A percentile compares a stretch with the other conserved stretches of the same genome.
phyloP scores from a whole-genome alignment of 2,113 vertebrate genomes.

The Gallinago jamesoni region DNA sequence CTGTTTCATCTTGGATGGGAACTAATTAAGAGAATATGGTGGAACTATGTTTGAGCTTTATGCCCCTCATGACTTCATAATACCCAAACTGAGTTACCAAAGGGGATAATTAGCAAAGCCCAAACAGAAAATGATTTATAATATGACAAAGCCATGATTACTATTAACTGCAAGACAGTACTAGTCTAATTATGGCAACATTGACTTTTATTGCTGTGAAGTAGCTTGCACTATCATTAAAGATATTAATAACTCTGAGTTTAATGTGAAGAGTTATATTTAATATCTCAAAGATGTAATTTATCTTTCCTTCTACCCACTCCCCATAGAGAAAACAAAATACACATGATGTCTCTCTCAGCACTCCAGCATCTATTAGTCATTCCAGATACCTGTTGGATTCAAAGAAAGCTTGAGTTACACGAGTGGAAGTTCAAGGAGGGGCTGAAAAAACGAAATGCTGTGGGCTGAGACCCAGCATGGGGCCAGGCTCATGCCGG shows the following conservation, averaged over 20 bases:
- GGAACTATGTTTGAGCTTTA: constrained; percentile 32
- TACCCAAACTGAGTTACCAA: constrained; percentile 50
- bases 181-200: constrained; percentile 65
- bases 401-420: neutral
- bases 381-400: neutral
- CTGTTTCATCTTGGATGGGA: constrained; percentile 2
- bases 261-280: constrained; percentile 41
- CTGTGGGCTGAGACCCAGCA: neutral
- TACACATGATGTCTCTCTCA: neutral
- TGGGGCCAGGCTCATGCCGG: neutral
- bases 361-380: neutral
- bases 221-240: constrained; percentile 51
- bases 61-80: constrained; percentile 24
- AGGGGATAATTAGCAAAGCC: constrained; percentile 74
- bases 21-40: constrained; percentile 52
- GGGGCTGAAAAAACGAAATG: neutral
- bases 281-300: constrained; percentile 43
- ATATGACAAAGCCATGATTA: constrained; percentile 64
- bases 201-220: constrained; percentile 54
- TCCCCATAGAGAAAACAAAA: neutral
- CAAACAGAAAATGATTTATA: constrained; percentile 73
- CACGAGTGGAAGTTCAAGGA: neutral
- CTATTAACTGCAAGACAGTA: constrained; percentile 61
- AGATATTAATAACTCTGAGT: constrained; percentile 45
- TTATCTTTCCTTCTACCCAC: constrained; percentile 30